Base-by-base conservation (phyloP, 2,113 vertebrate species). In the Protobothrops flavoviridis region DNA sequence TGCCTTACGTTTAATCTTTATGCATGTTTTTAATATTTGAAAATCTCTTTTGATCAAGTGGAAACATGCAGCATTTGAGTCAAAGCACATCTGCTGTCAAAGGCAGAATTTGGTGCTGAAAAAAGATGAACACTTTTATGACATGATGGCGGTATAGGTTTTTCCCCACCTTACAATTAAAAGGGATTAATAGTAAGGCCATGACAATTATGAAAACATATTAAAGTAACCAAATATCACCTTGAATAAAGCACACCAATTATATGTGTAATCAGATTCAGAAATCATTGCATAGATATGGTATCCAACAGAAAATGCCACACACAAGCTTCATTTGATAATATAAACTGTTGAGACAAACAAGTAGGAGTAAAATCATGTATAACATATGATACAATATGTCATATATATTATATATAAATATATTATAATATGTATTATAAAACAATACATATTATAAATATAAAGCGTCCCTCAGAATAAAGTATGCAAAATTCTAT, bases 21-120 rank as follows among this genome's bases (percentile, higher is more conserved):
- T 3, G 93, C 90, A 56, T 87, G 13, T 85, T 95, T 61, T 91
- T 91, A 91, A 91, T 57, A 57, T 33, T 26, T 57, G 85, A 93
- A 88, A 45, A 26, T 13, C 64, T 92, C 59, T 93, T 50, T 53
- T 52, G 15, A 56, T 69, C 24, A 90, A 64, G 4, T 23, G 88
- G 33, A 93, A 92, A 91, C 5, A 48, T 59, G 88, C 52, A 89
- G 20, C 69, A 39, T 48, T 85, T 57, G 52, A 23, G 55, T 93
- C 87, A 85, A 89, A 50, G 69, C 17, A 57, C 92, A 93, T 89
- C 64, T 89, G 39, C 24, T 89, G 15, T 55, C 81, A 69, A 85
- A 89, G 92, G 64, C 64, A 92, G 61, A 64, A 53, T 17, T 85
- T 85, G 81, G 87, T 50, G 64, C 24, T 48, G 24, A 85, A 85